A percentile compares a stretch with the other conserved stretches of the same genome.
Evolutionary conservation across 2,113 vertebrate species (phyloP).

Genomic region (Leucopsar rothschildi): DNA sequence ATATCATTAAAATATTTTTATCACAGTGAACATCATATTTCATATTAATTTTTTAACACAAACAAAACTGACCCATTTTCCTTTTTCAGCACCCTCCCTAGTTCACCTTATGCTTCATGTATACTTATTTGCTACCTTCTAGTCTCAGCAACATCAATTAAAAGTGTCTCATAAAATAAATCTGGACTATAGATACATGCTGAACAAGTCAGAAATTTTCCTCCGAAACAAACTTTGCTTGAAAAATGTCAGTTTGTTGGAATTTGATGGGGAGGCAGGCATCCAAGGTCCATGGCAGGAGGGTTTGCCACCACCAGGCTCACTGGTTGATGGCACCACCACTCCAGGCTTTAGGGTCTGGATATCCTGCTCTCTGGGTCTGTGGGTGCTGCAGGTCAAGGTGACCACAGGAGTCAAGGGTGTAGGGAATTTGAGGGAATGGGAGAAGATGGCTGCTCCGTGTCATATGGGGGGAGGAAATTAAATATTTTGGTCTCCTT

Average conservation of each 20-base stretch:
- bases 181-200: not conserved
- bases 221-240: not conserved
- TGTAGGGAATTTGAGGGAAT: not conserved
- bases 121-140: not conserved
- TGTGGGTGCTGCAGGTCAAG: not conserved
- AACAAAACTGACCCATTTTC: not conserved
- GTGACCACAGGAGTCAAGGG: not conserved
- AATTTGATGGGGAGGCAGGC: not conserved
- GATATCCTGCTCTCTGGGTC: not conserved
- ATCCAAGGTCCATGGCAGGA: not conserved
- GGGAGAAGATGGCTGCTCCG: not conserved
- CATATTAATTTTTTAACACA: not conserved
- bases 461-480: rapidly evolving
- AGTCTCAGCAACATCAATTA: not conserved
- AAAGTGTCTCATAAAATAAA: not conserved
- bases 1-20: not conserved
- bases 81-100: not conserved
- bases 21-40: not conserved
- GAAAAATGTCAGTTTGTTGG: not conserved
- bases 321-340: rapidly evolving
- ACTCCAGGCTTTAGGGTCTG: not conserved
- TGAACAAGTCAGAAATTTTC: not conserved
- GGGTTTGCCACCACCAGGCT: not conserved
- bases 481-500: not conserved
- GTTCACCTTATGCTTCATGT: not conserved